phyloP scores from a whole-genome alignment of 2,888 invertebrate species.

The Synergus japonicus region DNA sequence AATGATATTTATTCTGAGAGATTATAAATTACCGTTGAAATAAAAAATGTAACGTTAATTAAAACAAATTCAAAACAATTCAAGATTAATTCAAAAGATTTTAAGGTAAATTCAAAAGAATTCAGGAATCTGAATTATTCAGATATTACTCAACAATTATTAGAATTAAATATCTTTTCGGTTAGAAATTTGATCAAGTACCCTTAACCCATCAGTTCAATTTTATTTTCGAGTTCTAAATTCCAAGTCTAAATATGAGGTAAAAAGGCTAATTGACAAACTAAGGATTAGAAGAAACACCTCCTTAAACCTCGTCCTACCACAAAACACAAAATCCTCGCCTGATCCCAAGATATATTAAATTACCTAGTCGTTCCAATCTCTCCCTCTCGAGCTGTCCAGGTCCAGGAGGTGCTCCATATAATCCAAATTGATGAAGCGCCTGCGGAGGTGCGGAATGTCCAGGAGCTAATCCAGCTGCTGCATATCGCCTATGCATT shows the following conservation, averaged over 20 bases:
- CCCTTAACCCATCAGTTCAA: too few relatives aligned
- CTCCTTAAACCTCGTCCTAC: not conserved
- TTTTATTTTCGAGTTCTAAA: too few relatives aligned
- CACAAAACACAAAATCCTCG: not conserved
- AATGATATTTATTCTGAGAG: not conserved
- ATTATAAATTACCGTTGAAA: not conserved
- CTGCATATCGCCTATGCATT: constrained; percentile 87
- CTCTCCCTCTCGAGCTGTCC: constrained; percentile 94
- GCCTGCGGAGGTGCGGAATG: constrained; percentile 67
- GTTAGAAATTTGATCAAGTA: too few relatives aligned
- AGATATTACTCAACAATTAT: too few relatives aligned
- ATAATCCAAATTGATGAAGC: constrained; percentile 85
- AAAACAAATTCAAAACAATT: not conserved
- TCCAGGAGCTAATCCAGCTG: constrained; percentile 76
- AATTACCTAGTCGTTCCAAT: constrained; percentile 88
- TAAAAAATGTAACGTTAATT: not conserved
- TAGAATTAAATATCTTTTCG: too few relatives aligned
- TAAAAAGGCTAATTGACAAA: not conserved
- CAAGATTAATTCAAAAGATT: too few relatives aligned
- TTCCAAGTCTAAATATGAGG: too few relatives aligned
- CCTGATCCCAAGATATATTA: constrained; percentile 31
- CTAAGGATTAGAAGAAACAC: not conserved
- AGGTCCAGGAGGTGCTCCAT: constrained; percentile 85
- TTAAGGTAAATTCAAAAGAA: too few relatives aligned
- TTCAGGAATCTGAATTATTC: too few relatives aligned